Conservation (phyloP, 1,140 invertebrate genomes). For the Panagrolaimus sp. region DNA sequence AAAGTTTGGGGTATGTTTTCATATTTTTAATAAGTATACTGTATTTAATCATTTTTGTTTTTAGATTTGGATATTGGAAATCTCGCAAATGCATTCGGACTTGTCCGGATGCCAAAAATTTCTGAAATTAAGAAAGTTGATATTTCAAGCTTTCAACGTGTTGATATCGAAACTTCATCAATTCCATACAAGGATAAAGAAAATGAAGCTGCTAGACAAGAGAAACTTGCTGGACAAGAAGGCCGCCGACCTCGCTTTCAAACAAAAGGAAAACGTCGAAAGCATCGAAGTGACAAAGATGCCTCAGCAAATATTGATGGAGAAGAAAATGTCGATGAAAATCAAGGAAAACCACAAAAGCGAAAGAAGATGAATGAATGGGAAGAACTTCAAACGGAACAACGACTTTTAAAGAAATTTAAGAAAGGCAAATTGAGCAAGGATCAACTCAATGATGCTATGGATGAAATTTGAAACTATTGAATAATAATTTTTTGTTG, state of each 20-base stretch:
- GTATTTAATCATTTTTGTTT: conserved; percentile 14
- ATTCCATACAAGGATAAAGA: conserved; percentile 29
- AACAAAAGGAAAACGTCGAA: not conserved
- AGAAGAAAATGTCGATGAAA: not conserved
- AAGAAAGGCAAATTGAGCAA: conserved; percentile 41
- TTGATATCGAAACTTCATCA: conserved; percentile 32
- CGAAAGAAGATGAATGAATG: conserved; percentile 36
- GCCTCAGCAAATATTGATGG: not conserved
- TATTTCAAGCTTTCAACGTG: conserved; percentile 27
- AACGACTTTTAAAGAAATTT: conserved; percentile 42
- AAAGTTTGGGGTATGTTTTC: conserved; percentile 68
- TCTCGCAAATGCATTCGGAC: conserved; percentile 40
- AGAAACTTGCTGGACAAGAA: not conserved
- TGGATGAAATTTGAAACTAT: not conserved
- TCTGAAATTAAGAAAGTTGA: conserved; percentile 34
- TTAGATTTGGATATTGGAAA: conserved; percentile 44
- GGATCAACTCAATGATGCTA: not conserved
- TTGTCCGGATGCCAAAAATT: conserved; percentile 39
- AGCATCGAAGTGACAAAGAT: not conserved
- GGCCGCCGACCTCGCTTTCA: not conserved
- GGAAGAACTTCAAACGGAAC: conserved; percentile 41
- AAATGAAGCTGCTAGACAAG: conserved; percentile 5
- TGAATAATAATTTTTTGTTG: too few relatives aligned
- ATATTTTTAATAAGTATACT: not conserved
- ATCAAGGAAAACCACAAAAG: conserved; percentile 13